Conservation (phyloP, 1,140 invertebrate species). For the Uloborus diversus region DNA sequence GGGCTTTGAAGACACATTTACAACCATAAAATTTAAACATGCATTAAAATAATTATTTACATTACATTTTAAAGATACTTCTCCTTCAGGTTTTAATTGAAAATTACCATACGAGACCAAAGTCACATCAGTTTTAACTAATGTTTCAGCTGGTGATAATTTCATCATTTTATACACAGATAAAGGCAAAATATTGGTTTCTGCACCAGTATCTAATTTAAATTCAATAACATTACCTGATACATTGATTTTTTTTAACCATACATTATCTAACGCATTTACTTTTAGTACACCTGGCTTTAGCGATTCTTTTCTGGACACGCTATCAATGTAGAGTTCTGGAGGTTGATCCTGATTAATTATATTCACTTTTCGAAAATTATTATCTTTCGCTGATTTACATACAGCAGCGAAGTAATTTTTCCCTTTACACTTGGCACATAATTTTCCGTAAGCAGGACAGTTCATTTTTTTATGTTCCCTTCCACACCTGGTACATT, state of each 20-base stretch:
- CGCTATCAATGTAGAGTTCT: not conserved
- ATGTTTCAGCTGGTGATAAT: not conserved
- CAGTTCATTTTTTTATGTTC: not conserved
- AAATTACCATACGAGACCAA: slow-evolving; percentile 1
- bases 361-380: not conserved
- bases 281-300: too few species aligned
- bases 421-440: not conserved
- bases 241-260: not conserved
- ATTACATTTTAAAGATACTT: not conserved
- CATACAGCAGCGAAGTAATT: slow-evolving; percentile 1
- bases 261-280: not conserved
- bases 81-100: not conserved
- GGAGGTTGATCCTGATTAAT: not conserved
- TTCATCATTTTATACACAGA: not conserved
- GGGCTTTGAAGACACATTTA: not conserved
- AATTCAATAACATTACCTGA: not conserved
- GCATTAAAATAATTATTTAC: not conserved
- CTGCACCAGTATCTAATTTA: slow-evolving; percentile 8
- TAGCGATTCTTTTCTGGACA: not conserved
- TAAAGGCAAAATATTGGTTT: slow-evolving; percentile 7
- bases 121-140: not conserved
- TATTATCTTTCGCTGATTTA: not conserved
- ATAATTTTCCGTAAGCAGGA: slow-evolving; percentile 4
- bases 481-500: slow-evolving; percentile 15
- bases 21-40: not conserved